Conservation (phyloP, 2,888 invertebrate species). For the Cephonodes hylas region DNA sequence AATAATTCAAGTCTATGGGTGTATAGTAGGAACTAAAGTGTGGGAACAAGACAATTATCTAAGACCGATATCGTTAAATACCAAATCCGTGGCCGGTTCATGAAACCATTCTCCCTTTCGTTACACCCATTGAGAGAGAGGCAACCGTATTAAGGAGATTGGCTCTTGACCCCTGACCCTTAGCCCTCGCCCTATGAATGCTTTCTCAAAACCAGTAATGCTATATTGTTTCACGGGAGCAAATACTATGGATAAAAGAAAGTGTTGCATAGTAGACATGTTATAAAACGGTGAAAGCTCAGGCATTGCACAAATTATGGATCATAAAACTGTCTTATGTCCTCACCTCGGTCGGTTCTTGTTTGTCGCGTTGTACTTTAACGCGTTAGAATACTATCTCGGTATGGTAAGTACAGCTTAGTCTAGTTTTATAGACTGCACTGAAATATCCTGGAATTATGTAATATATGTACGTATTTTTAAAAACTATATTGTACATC, state of each 20-base stretch:
- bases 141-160: background rate
- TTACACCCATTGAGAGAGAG: background rate
- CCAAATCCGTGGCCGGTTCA: background rate
- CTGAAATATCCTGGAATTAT: too few species aligned
- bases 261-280: background rate
- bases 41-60: background rate
- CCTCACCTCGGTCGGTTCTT: background rate
- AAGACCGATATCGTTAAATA: background rate
- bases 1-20: too few species aligned
- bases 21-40: background rate
- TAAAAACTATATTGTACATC: too few species aligned
- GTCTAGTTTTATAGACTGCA: too few species aligned
- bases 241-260: background rate
- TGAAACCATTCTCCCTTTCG: background rate
- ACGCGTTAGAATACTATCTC: background rate
- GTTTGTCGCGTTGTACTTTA: background rate
- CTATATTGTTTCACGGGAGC: constrained; percentile 7
- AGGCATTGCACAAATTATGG: background rate
- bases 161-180: constrained; percentile 9
- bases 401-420: too few species aligned
- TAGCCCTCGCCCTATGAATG: constrained; percentile 4
- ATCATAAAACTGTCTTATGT: background rate
- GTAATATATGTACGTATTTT: too few species aligned
- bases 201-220: constrained; percentile 9
- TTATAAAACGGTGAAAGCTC: background rate